phyloP scores from a whole-genome alignment of 2,888 invertebrate species.

The Perithous albicinctus region DNA sequence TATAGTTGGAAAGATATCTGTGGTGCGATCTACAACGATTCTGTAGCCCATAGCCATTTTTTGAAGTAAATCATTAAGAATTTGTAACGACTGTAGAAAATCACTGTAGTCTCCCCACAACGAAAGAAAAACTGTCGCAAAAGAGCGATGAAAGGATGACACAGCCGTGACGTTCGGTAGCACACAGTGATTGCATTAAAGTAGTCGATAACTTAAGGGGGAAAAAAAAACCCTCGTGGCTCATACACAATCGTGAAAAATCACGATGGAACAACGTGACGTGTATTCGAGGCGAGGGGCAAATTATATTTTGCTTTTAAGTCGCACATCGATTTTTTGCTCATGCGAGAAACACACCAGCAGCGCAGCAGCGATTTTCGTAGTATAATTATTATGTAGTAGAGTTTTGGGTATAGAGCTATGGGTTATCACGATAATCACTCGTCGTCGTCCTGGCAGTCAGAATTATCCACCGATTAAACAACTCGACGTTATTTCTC shows the following conservation, averaged over 20 bases:
- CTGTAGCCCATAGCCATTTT: not conserved
- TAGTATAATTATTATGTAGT: conserved; percentile 7
- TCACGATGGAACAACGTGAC: conserved; percentile 33
- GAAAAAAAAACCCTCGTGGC: conserved; percentile 5
- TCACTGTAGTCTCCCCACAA: conserved; percentile 9
- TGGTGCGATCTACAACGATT: not conserved
- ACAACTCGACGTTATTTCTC: not conserved
- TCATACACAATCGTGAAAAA: conserved; percentile 35
- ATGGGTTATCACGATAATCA: conserved; percentile 13
- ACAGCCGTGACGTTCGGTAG: conserved; percentile 44
- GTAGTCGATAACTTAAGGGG: not conserved
- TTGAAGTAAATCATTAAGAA: not conserved
- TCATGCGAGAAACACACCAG: conserved; percentile 59
- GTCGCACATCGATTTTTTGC: conserved; percentile 34
- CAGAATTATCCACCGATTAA: conserved; percentile 5
- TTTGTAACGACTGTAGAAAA: not conserved
- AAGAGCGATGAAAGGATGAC: conserved; percentile 50
- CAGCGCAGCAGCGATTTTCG: conserved; percentile 38
- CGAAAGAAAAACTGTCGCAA: conserved; percentile 39
- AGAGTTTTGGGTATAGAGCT: not conserved
- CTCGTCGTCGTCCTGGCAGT: conserved; percentile 28
- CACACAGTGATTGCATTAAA: conserved; percentile 27
- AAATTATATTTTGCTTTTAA: conserved; percentile 64
- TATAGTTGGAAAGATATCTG: not conserved
- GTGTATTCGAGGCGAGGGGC: conserved; percentile 40